phyloP scores from a whole-genome alignment of 2,797 vertebrate genomes.

The Hirundo rustica region DNA sequence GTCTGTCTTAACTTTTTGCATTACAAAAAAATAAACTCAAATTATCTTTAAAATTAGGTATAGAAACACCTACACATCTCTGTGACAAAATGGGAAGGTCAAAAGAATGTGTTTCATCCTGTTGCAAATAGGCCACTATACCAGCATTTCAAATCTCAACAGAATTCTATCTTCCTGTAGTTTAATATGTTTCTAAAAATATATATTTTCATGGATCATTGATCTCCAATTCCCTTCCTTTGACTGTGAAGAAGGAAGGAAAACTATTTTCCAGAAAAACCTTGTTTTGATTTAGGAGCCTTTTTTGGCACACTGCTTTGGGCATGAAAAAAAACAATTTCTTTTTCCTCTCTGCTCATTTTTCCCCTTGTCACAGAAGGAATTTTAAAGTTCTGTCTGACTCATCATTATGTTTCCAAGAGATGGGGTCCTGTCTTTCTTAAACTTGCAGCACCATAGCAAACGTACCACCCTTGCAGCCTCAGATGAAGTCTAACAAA shows the following conservation, averaged over 20 bases:
- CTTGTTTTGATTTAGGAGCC: background rate
- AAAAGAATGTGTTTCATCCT: background rate
- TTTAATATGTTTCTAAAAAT: background rate
- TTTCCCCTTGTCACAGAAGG: background rate
- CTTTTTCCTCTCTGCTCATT: background rate
- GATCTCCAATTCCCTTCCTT: background rate
- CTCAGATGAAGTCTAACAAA: background rate
- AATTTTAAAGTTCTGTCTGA: background rate
- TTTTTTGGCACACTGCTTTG: background rate
- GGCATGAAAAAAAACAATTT: background rate
- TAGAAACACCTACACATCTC: background rate
- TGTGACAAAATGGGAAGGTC: background rate
- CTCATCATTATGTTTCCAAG: background rate
- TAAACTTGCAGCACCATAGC: background rate
- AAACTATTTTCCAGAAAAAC: background rate
- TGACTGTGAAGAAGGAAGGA: background rate
- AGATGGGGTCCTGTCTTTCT: background rate
- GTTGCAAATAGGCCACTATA: background rate
- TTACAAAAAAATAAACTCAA: background rate
- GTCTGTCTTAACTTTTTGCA: background rate
- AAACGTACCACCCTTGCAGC: background rate
- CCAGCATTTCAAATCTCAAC: background rate
- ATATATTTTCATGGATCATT: background rate
- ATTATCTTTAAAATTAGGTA: background rate
- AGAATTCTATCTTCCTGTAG: background rate